Percentiles rank a stretch among this genome's conserved stretches.
These are phyloP conservation scores for Pseudorhiza aurosa DNA, from an alignment of 30 jellyfish, hydroid and myxozoan genomes.

Conservation along the genomic window DNA sequence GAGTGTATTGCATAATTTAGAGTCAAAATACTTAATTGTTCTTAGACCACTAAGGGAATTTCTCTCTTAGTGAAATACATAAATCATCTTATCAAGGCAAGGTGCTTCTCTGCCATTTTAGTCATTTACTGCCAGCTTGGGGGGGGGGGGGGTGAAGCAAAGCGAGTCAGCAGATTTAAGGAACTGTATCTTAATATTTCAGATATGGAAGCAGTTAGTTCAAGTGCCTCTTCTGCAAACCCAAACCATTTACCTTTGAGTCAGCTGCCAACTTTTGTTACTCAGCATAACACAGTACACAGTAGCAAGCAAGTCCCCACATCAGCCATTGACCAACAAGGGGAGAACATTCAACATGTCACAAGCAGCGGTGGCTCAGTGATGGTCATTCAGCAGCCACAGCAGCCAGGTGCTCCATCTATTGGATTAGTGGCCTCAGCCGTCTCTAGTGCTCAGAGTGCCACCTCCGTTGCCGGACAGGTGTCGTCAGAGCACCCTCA, in stretches of 20 bases:
- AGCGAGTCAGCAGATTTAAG: too few species aligned
- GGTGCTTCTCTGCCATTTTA: too few species aligned
- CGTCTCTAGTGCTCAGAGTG: constrained; percentile 32
- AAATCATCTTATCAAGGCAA: too few species aligned
- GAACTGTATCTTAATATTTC: not conserved
- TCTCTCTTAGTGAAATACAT: too few species aligned
- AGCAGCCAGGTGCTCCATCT: constrained; percentile 45
- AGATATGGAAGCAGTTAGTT: constrained; percentile 32
- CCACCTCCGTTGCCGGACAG: constrained; percentile 29
- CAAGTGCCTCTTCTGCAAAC: constrained; percentile 10
- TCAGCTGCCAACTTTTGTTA: constrained; percentile 65
- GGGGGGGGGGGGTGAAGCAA: too few species aligned
- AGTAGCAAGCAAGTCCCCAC: constrained; percentile 17
- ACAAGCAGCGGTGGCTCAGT: constrained; percentile 67
- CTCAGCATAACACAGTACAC: constrained; percentile 28
- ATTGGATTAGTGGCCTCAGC: constrained; percentile 71
- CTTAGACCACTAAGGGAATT: too few species aligned
- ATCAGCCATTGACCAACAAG: constrained; percentile 35
- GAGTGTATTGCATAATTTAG: too few species aligned
- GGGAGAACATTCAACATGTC: constrained; percentile 31
- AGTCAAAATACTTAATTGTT: too few species aligned
- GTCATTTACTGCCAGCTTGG: too few species aligned
- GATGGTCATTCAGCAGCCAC: constrained; percentile 77
- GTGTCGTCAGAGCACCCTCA: constrained; percentile 57
- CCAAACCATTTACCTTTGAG: constrained; percentile 33